phyloP scores from a whole-genome alignment of 30 jellyfish, hydroid and myxozoan species.

The Morbakka virulenta region DNA sequence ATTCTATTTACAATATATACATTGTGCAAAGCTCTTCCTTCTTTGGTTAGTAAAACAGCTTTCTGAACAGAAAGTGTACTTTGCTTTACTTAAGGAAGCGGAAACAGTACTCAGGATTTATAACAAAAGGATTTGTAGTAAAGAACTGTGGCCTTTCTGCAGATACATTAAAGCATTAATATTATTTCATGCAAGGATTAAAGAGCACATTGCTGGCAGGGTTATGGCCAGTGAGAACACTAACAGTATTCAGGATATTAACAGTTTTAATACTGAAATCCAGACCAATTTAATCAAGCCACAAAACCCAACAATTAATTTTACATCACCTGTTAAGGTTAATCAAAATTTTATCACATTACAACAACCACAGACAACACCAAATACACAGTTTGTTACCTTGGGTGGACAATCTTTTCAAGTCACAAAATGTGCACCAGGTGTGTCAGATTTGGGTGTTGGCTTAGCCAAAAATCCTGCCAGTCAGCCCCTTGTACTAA shows the following conservation, averaged over 20 bases:
- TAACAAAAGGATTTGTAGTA: no score
- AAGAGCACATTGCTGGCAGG: no score
- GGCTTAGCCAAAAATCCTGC: not conserved
- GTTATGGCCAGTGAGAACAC: not conserved
- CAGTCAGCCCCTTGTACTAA: not conserved
- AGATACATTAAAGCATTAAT: no score
- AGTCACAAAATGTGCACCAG: not conserved
- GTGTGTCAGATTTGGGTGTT: not conserved
- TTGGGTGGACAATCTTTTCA: not conserved
- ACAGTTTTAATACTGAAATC: not conserved
- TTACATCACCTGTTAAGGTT: not conserved
- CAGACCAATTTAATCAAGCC: not conserved
- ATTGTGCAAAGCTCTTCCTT: no score
- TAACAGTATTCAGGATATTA: not conserved
- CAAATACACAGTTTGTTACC: not conserved
- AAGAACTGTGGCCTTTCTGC: no score
- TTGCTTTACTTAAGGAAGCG: no score
- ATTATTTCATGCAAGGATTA: no score
- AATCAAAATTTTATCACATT: not conserved
- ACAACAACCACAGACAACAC: not conserved
- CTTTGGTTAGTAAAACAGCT: no score
- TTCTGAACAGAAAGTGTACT: no score
- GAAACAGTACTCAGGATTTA: no score
- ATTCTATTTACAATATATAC: no score
- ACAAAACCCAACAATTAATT: not conserved